Percentiles rank a stretch among this genome's conserved stretches.
Evolutionary conservation across 2,797 vertebrate species (phyloP).

Genomic region (Syndactyla subalaris): DNA sequence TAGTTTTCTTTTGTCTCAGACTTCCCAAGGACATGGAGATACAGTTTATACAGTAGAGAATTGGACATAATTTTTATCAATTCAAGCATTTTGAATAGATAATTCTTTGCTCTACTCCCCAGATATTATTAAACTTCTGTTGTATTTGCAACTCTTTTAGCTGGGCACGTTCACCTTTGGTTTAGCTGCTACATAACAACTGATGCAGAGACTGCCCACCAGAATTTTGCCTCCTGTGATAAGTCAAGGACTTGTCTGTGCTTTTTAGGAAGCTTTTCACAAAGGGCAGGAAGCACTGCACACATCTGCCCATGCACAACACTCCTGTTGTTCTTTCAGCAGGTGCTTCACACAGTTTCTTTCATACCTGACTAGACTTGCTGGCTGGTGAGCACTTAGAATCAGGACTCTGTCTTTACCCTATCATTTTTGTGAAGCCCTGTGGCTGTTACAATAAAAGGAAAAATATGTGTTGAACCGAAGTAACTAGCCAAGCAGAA

Average conservation of each 20-base stretch:
- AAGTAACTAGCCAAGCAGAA: not conserved
- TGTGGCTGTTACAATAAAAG: not conserved
- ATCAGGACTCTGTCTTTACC: not conserved
- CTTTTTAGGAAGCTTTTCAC: not conserved
- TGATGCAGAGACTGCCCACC: not conserved
- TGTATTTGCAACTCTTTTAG: not conserved
- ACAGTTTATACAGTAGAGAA: not conserved
- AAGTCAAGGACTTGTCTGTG: not conserved
- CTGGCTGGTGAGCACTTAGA: not conserved
- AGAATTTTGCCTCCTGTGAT: not conserved
- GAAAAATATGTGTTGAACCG: not conserved
- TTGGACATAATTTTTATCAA: not conserved
- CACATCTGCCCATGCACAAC: not conserved
- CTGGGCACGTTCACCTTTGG: not conserved
- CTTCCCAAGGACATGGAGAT: not conserved
- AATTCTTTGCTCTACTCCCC: not conserved
- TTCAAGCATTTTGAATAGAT: not conserved
- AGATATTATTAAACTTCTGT: not conserved
- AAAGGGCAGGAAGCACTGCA: not conserved
- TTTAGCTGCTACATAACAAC: not conserved
- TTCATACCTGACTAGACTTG: not conserved
- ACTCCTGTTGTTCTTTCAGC: not conserved
- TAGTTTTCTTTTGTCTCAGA: not conserved
- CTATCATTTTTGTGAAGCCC: not conserved
- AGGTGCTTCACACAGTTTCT: not conserved